Percentiles rank a stretch among this genome's conserved stretches.
Evolutionary conservation across 2,113 vertebrate genomes (phyloP).

Genomic region (Tyto alba): DNA sequence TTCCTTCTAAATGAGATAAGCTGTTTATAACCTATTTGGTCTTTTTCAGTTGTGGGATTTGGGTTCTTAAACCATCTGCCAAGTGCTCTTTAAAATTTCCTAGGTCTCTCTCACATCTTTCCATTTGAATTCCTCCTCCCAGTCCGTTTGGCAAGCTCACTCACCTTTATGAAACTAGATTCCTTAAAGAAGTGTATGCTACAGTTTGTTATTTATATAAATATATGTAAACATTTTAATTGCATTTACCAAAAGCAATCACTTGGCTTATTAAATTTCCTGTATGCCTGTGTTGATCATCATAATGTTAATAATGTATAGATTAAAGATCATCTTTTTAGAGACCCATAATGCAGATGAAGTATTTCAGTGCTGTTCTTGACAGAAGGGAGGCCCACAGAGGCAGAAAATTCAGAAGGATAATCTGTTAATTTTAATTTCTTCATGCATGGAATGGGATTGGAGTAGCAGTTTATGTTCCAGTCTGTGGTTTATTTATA

Average conservation of each 20-base stretch:
- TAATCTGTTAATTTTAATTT: constrained; percentile 22
- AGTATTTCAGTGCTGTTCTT: neutral
- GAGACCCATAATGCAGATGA: neutral
- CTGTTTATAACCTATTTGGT: neutral
- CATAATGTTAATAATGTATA: neutral
- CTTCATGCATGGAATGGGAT: neutral
- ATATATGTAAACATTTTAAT: neutral
- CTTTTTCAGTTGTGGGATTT: neutral
- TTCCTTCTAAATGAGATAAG: neutral
- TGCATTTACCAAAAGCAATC: neutral
- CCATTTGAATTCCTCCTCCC: neutral
- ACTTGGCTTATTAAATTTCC: neutral
- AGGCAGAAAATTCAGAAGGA: neutral
- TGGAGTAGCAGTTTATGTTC: neutral
- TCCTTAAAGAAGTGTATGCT: neutral
- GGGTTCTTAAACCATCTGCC: neutral
- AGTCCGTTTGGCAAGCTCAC: neutral
- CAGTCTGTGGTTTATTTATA: neutral
- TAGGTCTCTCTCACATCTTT: neutral
- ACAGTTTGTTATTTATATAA: neutral
- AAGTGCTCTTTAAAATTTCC: neutral
- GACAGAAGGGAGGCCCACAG: neutral
- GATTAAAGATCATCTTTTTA: neutral
- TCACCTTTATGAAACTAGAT: neutral
- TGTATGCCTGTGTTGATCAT: neutral